phyloP scores from a whole-genome alignment of 2,113 vertebrate species.

The Tamias sibiricus region DNA sequence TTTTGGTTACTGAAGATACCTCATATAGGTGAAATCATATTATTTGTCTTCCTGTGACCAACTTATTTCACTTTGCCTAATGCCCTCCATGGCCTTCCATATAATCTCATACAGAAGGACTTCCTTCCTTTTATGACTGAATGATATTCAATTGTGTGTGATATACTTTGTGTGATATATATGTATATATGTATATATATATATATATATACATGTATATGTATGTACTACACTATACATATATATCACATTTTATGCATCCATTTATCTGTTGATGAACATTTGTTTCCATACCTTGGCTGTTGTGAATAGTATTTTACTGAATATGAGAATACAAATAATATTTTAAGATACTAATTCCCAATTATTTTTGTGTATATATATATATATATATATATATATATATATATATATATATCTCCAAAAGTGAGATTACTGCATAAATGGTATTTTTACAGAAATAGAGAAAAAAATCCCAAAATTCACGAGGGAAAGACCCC shows the following conservation, averaged over 20 bases:
- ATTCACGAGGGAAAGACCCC: not conserved
- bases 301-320: not conserved
- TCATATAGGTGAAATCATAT: not conserved
- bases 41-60: not conserved
- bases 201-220: too few species aligned
- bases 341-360: too few species aligned
- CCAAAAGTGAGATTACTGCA: not conserved
- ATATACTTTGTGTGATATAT: too few species aligned
- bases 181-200: not conserved
- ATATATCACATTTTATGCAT: not conserved
- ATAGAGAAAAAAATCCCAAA: not conserved
- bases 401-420: too few species aligned
- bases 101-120: not conserved
- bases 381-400: too few species aligned
- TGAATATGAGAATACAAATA: not conserved
- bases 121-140: not conserved
- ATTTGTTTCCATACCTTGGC: not conserved
- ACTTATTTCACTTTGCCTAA: not conserved
- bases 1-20: not conserved
- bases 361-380: not conserved
- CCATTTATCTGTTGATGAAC: not conserved
- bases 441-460: not conserved
- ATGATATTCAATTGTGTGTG: not conserved
- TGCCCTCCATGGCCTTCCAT: not conserved
- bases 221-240: too few species aligned